A percentile compares a stretch with the other conserved stretches of the same genome.
phyloP scores from a whole-genome alignment of 2,888 invertebrate species.

The Limnephilus rhombicus region DNA sequence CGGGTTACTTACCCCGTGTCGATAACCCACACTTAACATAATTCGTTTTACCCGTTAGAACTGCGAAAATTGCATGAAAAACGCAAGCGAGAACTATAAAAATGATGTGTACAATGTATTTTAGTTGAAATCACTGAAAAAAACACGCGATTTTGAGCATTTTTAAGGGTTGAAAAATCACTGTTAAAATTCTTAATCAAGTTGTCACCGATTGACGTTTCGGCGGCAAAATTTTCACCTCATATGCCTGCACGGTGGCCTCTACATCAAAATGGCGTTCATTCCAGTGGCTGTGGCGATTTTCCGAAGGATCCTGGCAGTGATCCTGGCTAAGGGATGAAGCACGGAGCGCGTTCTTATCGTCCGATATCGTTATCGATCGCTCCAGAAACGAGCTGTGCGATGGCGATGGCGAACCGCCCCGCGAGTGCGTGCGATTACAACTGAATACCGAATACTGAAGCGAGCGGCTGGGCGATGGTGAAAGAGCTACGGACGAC shows the following conservation, averaged over 20 bases:
- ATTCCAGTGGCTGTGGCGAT: neutral
- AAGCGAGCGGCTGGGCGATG: neutral
- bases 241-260: neutral
- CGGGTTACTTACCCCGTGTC: slow-evolving; percentile 2
- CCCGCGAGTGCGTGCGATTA: slow-evolving; percentile 36
- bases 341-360: neutral
- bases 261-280: slow-evolving; percentile 12
- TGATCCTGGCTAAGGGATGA: slow-evolving; percentile 5
- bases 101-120: neutral
- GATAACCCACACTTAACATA: slow-evolving; percentile 5
- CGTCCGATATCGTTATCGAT: slow-evolving; percentile 22
- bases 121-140: neutral
- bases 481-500: neutral
- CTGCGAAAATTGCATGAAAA: neutral
- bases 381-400: slow-evolving; percentile 4
- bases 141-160: neutral
- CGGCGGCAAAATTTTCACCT: slow-evolving; percentile 20
- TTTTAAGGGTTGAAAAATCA: neutral
- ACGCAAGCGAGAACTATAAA: neutral
- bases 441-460: neutral
- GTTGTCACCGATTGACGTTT: neutral
- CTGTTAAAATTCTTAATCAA: neutral
- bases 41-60: neutral
- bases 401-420: slow-evolving; percentile 21
- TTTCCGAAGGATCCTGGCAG: neutral